Evolutionary conservation across 2,888 invertebrate genomes (phyloP).

Genomic region (Thymelicus lineola): DNA sequence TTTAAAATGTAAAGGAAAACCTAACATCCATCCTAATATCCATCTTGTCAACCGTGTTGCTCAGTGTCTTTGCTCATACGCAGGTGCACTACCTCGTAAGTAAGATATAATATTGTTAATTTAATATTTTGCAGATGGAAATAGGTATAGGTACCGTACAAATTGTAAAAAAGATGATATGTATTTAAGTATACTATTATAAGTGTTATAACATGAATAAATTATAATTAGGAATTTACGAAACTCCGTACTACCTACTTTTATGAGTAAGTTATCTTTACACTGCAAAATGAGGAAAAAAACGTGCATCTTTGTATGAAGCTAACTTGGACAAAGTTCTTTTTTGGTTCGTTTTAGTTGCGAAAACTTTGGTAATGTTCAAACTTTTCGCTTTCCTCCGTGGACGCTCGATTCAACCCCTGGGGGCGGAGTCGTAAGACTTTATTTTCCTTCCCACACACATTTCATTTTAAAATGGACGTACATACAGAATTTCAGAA

Average conservation of each 20-base stretch:
- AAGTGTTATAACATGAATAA: no score
- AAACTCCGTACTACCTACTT: slow-evolving; percentile 53
- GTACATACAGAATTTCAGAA: background rate
- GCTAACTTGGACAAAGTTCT: slow-evolving; percentile 31
- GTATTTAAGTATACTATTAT: no score
- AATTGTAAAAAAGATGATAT: no score
- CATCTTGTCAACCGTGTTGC: no score
- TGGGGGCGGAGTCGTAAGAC: slow-evolving; percentile 34
- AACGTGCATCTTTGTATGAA: slow-evolving; percentile 35
- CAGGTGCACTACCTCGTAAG: no score
- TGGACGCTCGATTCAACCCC: slow-evolving; percentile 33
- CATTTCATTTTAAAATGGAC: slow-evolving; percentile 30
- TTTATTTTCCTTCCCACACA: slow-evolving; percentile 35
- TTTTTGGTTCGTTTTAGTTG: slow-evolving; percentile 38
- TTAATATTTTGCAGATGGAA: no score
- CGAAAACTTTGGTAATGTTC: slow-evolving; percentile 34
- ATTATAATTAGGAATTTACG: background rate
- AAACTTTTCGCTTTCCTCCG: slow-evolving; percentile 37
- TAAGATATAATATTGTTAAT: no score
- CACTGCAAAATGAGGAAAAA: slow-evolving; percentile 51
- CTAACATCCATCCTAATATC: no score
- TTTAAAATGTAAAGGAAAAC: no score
- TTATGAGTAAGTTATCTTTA: slow-evolving; percentile 70
- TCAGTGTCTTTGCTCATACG: no score
- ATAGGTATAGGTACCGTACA: no score